Conservation (phyloP, 92 coral and sea anemone species). For the Palythoa grandiflora region DNA sequence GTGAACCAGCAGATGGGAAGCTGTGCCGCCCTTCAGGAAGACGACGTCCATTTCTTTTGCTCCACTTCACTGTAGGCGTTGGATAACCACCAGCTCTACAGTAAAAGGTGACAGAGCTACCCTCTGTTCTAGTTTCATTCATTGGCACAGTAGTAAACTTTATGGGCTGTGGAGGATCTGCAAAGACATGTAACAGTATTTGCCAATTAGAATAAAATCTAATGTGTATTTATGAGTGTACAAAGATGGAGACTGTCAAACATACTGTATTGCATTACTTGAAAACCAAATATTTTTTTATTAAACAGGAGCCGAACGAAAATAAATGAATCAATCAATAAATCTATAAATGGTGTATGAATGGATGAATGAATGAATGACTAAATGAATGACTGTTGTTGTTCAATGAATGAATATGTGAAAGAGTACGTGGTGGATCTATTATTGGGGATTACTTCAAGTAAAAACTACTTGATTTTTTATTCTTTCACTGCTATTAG, state of each 20-base stretch:
- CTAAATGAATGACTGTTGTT: background rate
- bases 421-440: too few relatives aligned
- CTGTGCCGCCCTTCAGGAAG: constrained; percentile 66
- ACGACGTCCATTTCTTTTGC: constrained; percentile 49
- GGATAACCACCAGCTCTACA: constrained; percentile 87
- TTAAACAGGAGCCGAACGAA: background rate
- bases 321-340: background rate
- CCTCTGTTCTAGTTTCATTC: constrained; percentile 77
- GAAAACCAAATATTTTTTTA: background rate
- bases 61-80: constrained; percentile 77
- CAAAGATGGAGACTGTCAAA: background rate
- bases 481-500: too few relatives aligned
- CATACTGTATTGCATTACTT: background rate
- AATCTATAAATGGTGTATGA: background rate
- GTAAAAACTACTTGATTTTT: too few relatives aligned
- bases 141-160: constrained; percentile 69
- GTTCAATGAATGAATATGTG: background rate
- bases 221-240: background rate
- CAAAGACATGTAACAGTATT: background rate
- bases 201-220: background rate
- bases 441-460: too few relatives aligned
- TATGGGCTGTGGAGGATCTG: constrained; percentile 83
- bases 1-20: constrained; percentile 86
- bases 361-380: background rate
- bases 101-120: constrained; percentile 74